Conservation (phyloP, 2,888 invertebrate genomes). For the Dasypogon diadema region DNA sequence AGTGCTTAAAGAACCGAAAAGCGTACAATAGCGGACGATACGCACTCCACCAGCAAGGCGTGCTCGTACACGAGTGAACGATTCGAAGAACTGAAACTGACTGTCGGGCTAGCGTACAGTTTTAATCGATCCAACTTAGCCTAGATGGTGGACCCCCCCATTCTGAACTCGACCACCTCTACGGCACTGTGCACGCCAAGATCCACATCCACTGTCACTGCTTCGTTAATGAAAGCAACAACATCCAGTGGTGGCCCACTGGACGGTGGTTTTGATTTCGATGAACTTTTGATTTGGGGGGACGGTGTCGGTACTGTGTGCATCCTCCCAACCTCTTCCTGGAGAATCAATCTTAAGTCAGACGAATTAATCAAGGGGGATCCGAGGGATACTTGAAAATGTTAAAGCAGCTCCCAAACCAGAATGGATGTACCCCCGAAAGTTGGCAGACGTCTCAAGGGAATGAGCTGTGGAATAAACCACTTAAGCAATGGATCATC, state of each 20-base stretch:
- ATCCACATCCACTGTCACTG: neutral
- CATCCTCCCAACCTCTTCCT: too few species aligned
- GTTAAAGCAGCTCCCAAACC: neutral
- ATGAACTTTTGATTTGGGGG: neutral
- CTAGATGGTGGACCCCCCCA: neutral
- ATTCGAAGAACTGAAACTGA: constrained; percentile 28
- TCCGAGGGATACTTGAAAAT: neutral
- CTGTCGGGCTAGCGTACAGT: constrained; percentile 1
- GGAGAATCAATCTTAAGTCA: too few species aligned
- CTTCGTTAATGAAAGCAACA: neutral
- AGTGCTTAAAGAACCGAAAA: constrained; percentile 18
- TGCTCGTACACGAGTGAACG: constrained; percentile 26
- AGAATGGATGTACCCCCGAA: too few species aligned
- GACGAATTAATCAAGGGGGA: neutral
- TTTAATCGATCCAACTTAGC: constrained; percentile 22
- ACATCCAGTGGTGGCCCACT: constrained; percentile 14
- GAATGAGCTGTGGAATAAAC: neutral
- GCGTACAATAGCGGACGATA: constrained; percentile 27
- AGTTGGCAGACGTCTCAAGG: neutral
- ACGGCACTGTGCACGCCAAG: neutral
- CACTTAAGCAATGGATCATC: neutral
- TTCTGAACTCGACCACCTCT: neutral
- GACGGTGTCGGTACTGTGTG: too few species aligned
- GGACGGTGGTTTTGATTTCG: too few species aligned
- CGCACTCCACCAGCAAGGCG: constrained; percentile 34